Evolutionary conservation across 2,797 vertebrate species (phyloP).

Genomic region (Melopsittacus undulatus): DNA sequence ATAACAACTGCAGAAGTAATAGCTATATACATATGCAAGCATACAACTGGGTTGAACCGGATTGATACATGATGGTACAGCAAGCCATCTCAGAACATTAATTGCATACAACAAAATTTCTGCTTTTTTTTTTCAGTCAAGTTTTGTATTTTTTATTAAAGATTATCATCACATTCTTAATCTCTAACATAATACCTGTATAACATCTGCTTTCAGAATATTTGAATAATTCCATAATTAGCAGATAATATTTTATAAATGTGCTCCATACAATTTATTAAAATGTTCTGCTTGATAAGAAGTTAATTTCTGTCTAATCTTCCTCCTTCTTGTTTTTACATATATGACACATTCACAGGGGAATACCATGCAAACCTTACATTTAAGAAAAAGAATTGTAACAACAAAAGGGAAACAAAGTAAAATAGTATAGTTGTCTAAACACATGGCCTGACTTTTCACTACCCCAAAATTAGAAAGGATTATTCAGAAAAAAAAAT

Average conservation of each 20-base stretch:
- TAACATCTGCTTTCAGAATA: background rate
- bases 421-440: background rate
- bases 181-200: background rate
- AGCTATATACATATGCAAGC: background rate
- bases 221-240: background rate
- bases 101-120: background rate
- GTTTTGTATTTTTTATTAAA: background rate
- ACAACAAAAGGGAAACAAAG: background rate
- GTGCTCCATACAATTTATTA: background rate
- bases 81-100: background rate
- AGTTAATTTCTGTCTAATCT: background rate
- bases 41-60: background rate
- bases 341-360: background rate
- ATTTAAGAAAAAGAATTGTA: background rate
- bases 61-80: background rate
- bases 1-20: background rate
- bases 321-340: background rate
- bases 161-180: background rate
- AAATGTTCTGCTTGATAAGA: background rate
- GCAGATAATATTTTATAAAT: background rate
- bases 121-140: background rate
- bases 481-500: background rate
- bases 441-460: background rate
- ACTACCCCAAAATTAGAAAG: background rate
- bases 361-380: background rate